These are phyloP conservation scores for Rhopilema esculentum DNA, from an alignment of 30 jellyfish, hydroid and myxozoan genomes.

Conservation along the genomic window DNA sequence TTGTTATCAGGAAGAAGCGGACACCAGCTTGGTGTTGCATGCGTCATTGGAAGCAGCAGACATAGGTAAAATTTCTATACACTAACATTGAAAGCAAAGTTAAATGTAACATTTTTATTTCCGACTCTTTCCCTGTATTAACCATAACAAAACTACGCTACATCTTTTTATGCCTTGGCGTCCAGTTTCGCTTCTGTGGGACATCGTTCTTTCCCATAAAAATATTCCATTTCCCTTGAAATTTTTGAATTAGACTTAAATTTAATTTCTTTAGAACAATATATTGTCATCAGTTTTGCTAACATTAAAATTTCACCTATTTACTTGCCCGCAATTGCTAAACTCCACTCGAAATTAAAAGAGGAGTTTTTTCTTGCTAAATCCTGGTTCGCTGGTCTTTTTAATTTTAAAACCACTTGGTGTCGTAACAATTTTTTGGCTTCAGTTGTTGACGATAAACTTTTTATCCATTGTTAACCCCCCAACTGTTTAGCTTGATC, in stretches of 20 bases:
- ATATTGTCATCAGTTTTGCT: neutral
- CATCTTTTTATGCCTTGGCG: neutral
- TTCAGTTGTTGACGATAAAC: neutral
- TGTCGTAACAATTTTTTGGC: neutral
- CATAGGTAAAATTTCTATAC: no score
- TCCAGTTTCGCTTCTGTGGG: neutral
- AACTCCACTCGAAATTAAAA: neutral
- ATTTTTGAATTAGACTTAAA: neutral
- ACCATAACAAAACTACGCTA: neutral
- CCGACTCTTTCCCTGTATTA: neutral
- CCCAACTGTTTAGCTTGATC: neutral
- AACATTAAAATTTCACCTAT: neutral
- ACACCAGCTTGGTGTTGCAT: no score
- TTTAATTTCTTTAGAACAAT: neutral
- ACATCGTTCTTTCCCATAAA: neutral
- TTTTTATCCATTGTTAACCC: neutral
- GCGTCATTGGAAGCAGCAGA: no score
- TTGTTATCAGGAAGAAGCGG: no score
- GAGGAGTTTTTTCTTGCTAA: neutral
- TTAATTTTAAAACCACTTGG: neutral
- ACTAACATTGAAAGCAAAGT: no score
- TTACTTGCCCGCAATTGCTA: neutral
- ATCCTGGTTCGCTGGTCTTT: neutral
- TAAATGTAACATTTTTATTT: no score
- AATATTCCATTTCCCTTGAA: no score